Evolutionary conservation across 2,113 vertebrate genomes (phyloP), one percentile per base, ranked within the genome.

Genomic region (Cryptotis parvus): DNA sequence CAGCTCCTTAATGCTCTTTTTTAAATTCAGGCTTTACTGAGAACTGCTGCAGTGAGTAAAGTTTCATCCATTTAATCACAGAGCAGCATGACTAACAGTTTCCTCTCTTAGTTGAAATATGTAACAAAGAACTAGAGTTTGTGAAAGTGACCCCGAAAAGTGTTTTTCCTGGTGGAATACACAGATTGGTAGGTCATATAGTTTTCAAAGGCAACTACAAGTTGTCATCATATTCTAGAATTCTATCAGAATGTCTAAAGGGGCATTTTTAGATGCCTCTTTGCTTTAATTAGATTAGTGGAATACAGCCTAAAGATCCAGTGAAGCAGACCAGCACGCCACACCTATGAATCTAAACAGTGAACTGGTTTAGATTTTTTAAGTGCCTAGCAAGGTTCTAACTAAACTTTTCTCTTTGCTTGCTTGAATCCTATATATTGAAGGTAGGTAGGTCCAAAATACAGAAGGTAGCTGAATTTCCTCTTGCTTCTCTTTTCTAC

Each of bases 361-460:
- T 16, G 76, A 68, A 45, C 20, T 66, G 29, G 33, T 22, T 90
- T 87, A 52, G 49, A 84, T 39, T 33, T 52, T 81, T 72, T 31
- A 49, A 84, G 55, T 61, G 33, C 33, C 33, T 58, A 66, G 49
- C 16, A 65, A 84, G 81, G 15, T 84, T 74, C 65, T 31, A 31
- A 27, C 70, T 66, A 1, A 49, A 31, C 83, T 90, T 92, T n/a
- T 77, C 49, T 87, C 63, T 77, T 91, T 79, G 6, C 33, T 84
- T 72, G 27, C 33, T 81, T 81, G 68, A 39, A 66, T 74, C 14
- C 33, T 85, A 43, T 41, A 81, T 80, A 18, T 22, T 35, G 20
- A 87, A 49, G 45, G 45, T 49, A 49, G 45, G 45, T 49, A 49
- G 45, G 45, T 49, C 45, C 45, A 49, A 49, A 49, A 52, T 22